These are phyloP conservation scores for Burhinus bistriatus DNA, from an alignment of 2,113 vertebrate species.

Conservation along the genomic window DNA sequence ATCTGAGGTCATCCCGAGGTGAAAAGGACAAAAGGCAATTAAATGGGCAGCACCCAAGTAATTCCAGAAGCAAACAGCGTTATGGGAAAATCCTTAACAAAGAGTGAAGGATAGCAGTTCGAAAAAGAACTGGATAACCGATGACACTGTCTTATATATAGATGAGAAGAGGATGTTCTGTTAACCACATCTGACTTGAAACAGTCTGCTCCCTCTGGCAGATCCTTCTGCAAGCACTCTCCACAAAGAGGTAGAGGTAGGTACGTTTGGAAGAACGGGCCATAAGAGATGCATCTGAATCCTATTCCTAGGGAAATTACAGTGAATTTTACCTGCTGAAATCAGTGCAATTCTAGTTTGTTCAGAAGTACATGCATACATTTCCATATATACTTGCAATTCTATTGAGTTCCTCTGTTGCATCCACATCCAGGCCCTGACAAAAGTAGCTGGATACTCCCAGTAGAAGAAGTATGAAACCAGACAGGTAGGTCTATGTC, in stretches of 20 bases:
- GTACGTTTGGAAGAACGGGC: background rate
- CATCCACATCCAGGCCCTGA: background rate
- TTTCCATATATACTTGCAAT: background rate
- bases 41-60: background rate
- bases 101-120: background rate
- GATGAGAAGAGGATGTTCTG: background rate
- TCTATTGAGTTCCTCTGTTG: background rate
- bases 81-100: background rate
- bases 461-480: background rate
- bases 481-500: background rate
- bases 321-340: background rate
- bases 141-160: background rate
- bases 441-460: background rate
- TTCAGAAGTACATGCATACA: background rate
- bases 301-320: background rate
- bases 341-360: background rate
- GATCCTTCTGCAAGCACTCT: background rate
- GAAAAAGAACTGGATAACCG: background rate
- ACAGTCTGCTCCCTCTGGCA: background rate
- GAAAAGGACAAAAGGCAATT: conserved; percentile 3
- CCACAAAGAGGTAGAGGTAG: background rate
- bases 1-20: background rate
- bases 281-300: background rate
- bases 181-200: background rate
- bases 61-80: background rate